These are phyloP conservation scores for Octonoba sinensis DNA, from an alignment of 2,888 invertebrate genomes.

Conservation along the genomic window DNA sequence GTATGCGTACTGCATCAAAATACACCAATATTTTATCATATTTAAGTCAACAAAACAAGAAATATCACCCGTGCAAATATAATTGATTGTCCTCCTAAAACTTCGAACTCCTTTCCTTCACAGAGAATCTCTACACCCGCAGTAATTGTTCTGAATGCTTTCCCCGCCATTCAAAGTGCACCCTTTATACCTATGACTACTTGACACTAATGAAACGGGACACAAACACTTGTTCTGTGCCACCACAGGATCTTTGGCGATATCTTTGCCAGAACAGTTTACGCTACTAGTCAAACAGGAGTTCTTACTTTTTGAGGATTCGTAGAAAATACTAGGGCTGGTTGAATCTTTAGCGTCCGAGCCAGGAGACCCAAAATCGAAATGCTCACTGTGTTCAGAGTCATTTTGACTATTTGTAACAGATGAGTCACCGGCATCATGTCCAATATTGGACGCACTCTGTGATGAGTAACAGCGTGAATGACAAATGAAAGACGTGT, in stretches of 20 bases:
- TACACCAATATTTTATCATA: no score
- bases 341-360: not conserved
- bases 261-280: not conserved
- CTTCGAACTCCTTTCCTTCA: not conserved
- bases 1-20: no score
- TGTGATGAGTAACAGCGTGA: slow-evolving; percentile 41
- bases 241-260: not conserved
- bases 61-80: slow-evolving; percentile 61
- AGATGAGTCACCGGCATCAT: not conserved
- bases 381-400: not conserved
- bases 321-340: not conserved
- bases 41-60: slow-evolving; percentile 1
- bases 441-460: slow-evolving; percentile 54
- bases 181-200: not conserved
- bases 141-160: slow-evolving; percentile 14
- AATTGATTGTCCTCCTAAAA: slow-evolving; percentile 58
- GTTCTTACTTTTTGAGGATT: not conserved
- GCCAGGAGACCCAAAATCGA: slow-evolving; percentile 2
- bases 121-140: slow-evolving; percentile 22
- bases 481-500: slow-evolving; percentile 22
- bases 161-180: slow-evolving; percentile 4
- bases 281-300: no score
- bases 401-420: slow-evolving; percentile 13
- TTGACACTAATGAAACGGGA: slow-evolving; percentile 4
- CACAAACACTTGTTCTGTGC: slow-evolving; percentile 19